Evolutionary conservation across 1,140 invertebrate species (phyloP), one percentile per base, ranked within the genome.

Genomic region (Brachionus koreanus): DNA sequence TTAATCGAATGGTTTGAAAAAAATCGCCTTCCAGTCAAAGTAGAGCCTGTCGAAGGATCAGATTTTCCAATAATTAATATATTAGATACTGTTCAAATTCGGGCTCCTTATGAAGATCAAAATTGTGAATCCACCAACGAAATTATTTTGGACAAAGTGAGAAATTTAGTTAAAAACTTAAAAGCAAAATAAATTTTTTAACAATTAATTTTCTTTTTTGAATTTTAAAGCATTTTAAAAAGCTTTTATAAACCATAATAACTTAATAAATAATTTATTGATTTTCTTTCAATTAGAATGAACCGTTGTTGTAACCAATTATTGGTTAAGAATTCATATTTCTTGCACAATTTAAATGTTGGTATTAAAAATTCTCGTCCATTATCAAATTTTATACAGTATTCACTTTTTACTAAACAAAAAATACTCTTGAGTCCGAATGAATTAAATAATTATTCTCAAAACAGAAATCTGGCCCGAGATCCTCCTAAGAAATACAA

Each of bases 51-150:
- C 13, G 42, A 29, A 29, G 33, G 49, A 1, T 57, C 49, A 57
- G 16, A 25, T 10, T 39, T 69, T 69, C 35, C 65, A 43, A n/a
- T 37, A 6, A 65, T 79, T 35, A 57, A 79, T 29, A 79, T 79
- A 19, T 65, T 79, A 19, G 76, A 79, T n/a, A 39, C 76, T 25
- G 76, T 79, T 19, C 39, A 29, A n/a, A 65, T 79, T 6, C n/a
- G 25, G 33, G 35, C 76, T 16, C 76, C 76, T 19, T 79, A 61
- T 43, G 49, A 19, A 61, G 49, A 57, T 16, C 13, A 61, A 39
- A 39, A 42, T 25, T 79, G 76, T 43, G 76, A 79, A 43, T 79
- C 76, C 12, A 79, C 76, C 1, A 79, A 79, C 16, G 76, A 79
- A 19, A 79, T 79, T 61, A 65, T 79, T 39, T 65, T 79, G 13